Evolutionary conservation across 2,797 vertebrate species (phyloP), one percentile per base, ranked within the genome.

Genomic region (Sebastes alutus): DNA sequence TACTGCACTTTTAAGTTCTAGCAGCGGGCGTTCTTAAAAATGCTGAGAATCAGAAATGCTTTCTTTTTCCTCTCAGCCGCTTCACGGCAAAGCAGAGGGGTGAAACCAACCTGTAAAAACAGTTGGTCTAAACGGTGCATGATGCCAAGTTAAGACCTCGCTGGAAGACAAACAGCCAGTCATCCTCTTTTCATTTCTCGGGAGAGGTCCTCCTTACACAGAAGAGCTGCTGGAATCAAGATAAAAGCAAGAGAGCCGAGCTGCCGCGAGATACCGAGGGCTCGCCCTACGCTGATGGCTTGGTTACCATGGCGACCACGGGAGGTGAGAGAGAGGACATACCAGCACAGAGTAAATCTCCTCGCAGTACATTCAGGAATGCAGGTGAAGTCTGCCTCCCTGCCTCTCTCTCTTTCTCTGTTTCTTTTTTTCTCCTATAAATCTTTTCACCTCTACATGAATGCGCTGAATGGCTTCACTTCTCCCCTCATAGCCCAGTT

Each of bases 281-380:
- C 83, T 92, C 84, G 69, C 74, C 71, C 85, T 65, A 64, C n/a
- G 58, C 84, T 80, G 83, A 88, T 89, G 78, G 81, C 82, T 83
- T 81, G 72, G 91, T 93, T 90, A 68, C 92, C 83, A 76, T 87
- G 78, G 86, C 74, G 91, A 94, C 92, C 72, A 29, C 22, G 63
- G 0, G 87, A 93, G 94, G 91, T 94, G 90, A 95, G 92, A 54
- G 55, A 90, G 72, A 94, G 94, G 93, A 92, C 92, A 93, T 76
- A 73, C 32, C 70, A 71, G 80, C 79, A 30, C 54, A 52, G 73
- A 88, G 83, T 92, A 92, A 93, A 95, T 93, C 92, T 92, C 82
- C 78, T 86, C 65, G 64, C 54, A 81, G 85, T 58, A 68, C 88
- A 77, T 87, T 76, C 29, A 91, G 92, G 92, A 94, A 93, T 94